These are phyloP conservation scores for Onchidella celtica DNA, from an alignment of 2,888 invertebrate species.

Conservation along the genomic window DNA sequence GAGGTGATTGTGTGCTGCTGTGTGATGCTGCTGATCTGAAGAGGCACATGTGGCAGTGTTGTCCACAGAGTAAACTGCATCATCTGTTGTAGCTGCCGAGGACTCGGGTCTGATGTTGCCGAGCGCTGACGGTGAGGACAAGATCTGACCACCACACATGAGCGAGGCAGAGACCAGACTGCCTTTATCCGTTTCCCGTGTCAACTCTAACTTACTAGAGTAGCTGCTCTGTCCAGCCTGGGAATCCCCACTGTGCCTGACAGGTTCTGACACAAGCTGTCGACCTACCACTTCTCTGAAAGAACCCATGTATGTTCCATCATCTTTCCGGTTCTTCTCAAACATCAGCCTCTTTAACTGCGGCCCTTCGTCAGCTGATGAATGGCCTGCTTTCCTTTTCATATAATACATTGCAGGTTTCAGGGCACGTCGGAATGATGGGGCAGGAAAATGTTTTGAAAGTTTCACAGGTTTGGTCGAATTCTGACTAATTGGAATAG, in stretches of 20 bases:
- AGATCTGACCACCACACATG: not conserved
- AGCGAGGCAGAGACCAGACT: not conserved
- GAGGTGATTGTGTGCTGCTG: not conserved
- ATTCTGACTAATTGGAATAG: conserved; percentile 19
- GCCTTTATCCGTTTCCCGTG: not conserved
- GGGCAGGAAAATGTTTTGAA: not conserved
- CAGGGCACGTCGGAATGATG: conserved; percentile 29
- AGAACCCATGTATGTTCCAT: conserved; percentile 19
- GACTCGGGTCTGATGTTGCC: too few species aligned
- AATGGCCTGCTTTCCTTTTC: conserved; percentile 11
- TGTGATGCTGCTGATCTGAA: not conserved
- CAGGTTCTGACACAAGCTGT: not conserved
- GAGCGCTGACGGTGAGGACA: not conserved
- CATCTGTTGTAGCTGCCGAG: not conserved
- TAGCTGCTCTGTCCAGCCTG: not conserved
- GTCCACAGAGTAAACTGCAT: not conserved
- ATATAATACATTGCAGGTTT: conserved; percentile 14
- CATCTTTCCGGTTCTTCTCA: conserved; percentile 30
- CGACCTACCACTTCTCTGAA: conserved; percentile 21
- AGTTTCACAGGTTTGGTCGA: not conserved
- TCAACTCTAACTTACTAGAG: not conserved
- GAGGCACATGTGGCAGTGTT: not conserved
- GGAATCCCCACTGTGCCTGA: not conserved
- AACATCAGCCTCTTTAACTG: conserved; percentile 18
- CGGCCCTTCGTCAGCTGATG: conserved; percentile 4